Evolutionary conservation across 53 echinoderm and acorn worm genomes (phyloP), one percentile per base, ranked within the genome.

Genomic region (Arbacia lixula): DNA sequence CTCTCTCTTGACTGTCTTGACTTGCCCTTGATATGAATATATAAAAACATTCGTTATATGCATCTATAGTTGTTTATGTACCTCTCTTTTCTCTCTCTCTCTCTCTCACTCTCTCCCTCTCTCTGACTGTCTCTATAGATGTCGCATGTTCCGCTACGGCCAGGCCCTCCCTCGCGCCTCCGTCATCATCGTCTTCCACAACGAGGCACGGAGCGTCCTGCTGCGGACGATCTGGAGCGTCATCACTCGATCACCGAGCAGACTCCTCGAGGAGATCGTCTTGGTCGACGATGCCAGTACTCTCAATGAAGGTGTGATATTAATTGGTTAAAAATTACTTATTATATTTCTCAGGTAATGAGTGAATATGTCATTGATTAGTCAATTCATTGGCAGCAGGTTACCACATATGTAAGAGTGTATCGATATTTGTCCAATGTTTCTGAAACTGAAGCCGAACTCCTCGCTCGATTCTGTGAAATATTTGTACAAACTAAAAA

Each of bases 111-210:
- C 29, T 17, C 6, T 71, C 43, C 30, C 12, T 46, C 50, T 24
- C 17, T 33, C 46, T 12, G 6, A 19, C 49, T 46, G 41, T 52
- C 34, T 5, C 19, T 17, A 32, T 86, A 95, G 95, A 50, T 95
- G 95, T 43, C 90, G 87, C 2, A 65, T 74, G 63, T 78, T 85
- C 20, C 60, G 66, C 17, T 95, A 95, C 36, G 83, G 85, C 0
- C 9, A 29, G 17, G 53, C 52, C 39, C 85, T 95, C 1, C 95
- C 95, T 12, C 68, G 40, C 10, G 88, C 95, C 26, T 92, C 92
- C 43, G 88, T 95, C 30, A 92, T 95, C 78, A 92, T 95, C 64
- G 95, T 92, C 6, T 95, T 95, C 39, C 95, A 95, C 66, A 95
- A 95, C 78, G 95, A 95, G 75, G 95, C 95, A 6, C 78, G 85